Evolutionary conservation across 2,113 vertebrate genomes (phyloP).

Genomic region (Bagarius yarrelli): DNA sequence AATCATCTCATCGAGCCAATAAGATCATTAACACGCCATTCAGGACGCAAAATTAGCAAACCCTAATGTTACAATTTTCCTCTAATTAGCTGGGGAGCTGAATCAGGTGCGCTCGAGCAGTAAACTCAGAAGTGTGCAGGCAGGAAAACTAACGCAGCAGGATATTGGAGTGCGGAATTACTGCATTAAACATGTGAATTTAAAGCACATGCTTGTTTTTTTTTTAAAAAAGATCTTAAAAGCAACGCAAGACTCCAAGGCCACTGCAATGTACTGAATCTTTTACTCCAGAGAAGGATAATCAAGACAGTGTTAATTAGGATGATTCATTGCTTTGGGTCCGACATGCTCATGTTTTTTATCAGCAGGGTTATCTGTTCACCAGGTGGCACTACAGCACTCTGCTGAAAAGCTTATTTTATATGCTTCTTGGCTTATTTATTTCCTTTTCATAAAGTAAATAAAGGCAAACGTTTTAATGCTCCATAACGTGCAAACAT

Average conservation of each 20-base stretch:
- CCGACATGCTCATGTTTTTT: conserved; percentile 9
- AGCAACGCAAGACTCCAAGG: conserved; percentile 29
- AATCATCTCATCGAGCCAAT: conserved; percentile 13
- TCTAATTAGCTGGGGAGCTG: background rate
- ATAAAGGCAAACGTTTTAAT: no score
- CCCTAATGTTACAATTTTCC: background rate
- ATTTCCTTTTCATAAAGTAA: no score
- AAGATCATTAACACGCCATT: conserved; percentile 1
- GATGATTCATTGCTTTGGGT: conserved; percentile 63
- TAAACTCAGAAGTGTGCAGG: background rate
- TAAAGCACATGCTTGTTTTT: background rate
- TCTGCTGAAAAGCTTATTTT: background rate
- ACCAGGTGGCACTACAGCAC: conserved; percentile 34
- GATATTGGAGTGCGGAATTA: background rate
- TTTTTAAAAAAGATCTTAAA: conserved; percentile 7
- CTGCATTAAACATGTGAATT: background rate
- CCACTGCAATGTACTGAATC: conserved; percentile 59
- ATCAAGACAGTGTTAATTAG: conserved; percentile 64
- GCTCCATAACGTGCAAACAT: no score
- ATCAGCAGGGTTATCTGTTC: background rate
- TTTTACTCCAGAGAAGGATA: conserved; percentile 58
- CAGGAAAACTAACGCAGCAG: background rate
- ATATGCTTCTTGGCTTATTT: no score
- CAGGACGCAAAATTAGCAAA: background rate
- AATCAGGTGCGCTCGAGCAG: background rate